Evolutionary conservation across 2,888 invertebrate species (phyloP).

Genomic region (Tenthredo mesomela): DNA sequence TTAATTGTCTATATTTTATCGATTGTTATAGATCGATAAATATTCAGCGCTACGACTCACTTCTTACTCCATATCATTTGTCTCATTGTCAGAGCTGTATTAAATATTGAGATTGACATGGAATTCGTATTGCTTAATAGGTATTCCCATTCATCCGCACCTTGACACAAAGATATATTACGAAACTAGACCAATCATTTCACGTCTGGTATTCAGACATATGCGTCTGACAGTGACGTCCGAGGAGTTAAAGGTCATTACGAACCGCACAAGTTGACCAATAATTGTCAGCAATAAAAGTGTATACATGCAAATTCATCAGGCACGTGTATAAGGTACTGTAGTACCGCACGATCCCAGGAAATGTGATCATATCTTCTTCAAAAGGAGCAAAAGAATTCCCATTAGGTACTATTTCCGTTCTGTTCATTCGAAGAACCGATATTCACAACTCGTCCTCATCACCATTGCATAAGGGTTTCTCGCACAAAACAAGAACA

Average conservation of each 20-base stretch:
- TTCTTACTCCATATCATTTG: neutral
- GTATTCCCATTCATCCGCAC: constrained; percentile 1
- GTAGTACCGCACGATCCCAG: too few relatives aligned
- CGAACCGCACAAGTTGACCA: neutral
- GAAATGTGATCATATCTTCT: neutral
- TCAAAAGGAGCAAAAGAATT: neutral
- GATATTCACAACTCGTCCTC: neutral
- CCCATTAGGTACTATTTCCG: neutral
- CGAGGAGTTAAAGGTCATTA: neutral
- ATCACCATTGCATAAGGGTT: neutral
- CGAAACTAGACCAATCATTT: constrained; percentile 43
- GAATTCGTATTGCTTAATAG: constrained; percentile 36
- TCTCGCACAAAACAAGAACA: neutral
- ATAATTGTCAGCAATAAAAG: neutral
- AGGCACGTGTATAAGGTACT: neutral
- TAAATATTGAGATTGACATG: constrained; percentile 23
- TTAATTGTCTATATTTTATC: neutral
- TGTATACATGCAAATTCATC: neutral
- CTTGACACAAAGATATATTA: constrained; percentile 5
- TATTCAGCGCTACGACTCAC: neutral
- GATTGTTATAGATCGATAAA: neutral
- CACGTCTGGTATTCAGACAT: constrained; percentile 18
- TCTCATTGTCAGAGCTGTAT: neutral
- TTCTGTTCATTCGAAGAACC: neutral
- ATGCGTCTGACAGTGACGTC: neutral